Evolutionary conservation across 2,888 invertebrate genomes (phyloP), one percentile per base, ranked within the genome.

Genomic region (Athalia rosae): DNA sequence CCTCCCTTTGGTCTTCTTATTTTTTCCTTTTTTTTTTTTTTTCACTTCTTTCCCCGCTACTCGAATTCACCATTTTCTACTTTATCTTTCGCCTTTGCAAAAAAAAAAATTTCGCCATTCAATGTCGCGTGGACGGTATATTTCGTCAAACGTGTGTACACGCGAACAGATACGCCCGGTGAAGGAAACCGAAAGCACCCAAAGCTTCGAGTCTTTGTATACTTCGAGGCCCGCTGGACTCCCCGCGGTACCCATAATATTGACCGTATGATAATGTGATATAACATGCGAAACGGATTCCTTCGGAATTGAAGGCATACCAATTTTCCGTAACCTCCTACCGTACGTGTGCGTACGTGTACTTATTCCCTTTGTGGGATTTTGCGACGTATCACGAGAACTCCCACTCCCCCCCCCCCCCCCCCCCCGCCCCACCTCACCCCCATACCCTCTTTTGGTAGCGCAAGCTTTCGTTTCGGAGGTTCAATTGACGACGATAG

Each of bases 11-110:
- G 13, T 59, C 8, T 63, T 11, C 11, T 15, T 41, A n/a, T 58
- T 47, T 45, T 8, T 43, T 50, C 41, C 79, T 77, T 74, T 73
- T 62, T 64, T 62, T 79, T 80, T 79, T 81, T 78, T 78, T 59
- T 71, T 59, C 59, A 58, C 63, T 76, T 66, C 59, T 61, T 28
- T 15, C 13, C 50, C 56, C 58, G 45, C 43, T 13, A 45, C 59
- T 58, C 45, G 61, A 3, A 8, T 13, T 58, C 15, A 59, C 47
- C 15, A 13, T 59, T 56, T 67, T 48, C 67, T 9, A 71, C 71
- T 71, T 71, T 71, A 71, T 71, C 71, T 71, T 71, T 56, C 58
- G 71, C 71, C 71, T 58, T 71, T 71, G 71, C 28, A 11, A 13
- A 7, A 43, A 11, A 13, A 7, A 43, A 53, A 50, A 50, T 50